These are phyloP conservation scores for Siderastrea radians DNA, from an alignment of 92 coral and sea anemone species.

Conservation along the genomic window DNA sequence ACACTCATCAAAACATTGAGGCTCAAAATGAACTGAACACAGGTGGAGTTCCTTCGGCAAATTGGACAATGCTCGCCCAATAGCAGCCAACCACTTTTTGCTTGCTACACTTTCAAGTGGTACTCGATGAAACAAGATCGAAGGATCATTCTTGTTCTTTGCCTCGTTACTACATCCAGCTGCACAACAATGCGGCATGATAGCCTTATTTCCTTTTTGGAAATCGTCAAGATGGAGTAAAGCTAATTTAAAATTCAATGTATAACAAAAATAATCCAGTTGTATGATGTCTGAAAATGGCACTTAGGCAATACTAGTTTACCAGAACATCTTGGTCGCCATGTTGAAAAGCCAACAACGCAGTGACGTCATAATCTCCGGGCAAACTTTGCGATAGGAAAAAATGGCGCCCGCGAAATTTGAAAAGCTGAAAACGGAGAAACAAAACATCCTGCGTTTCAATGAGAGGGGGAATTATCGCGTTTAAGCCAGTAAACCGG, in stretches of 20 bases:
- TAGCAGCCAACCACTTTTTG: constrained; percentile 41
- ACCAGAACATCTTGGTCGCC: background rate
- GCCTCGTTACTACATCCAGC: constrained; percentile 4
- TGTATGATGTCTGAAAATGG: background rate
- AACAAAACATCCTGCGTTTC: background rate
- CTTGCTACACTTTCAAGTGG: constrained; percentile 22
- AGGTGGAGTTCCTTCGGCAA: constrained; percentile 41
- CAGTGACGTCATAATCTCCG: constrained; percentile 13
- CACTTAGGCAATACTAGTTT: background rate
- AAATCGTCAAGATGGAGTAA: background rate
- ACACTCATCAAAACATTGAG: constrained; percentile 16
- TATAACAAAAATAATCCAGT: constrained; percentile 5
- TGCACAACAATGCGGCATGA: background rate
- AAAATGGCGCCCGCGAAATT: constrained; percentile 10
- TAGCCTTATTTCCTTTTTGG: background rate
- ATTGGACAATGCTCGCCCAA: constrained; percentile 24
- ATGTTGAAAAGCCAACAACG: constrained; percentile 17
- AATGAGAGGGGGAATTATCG: background rate
- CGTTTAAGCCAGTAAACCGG: background rate
- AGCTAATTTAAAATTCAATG: background rate
- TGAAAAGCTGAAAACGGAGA: background rate
- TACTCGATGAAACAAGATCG: constrained; percentile 24
- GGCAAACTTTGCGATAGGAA: background rate
- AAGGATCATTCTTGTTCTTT: constrained; percentile 7
- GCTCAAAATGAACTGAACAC: constrained; percentile 31